phyloP scores from a whole-genome alignment of 2,113 vertebrate genomes.

The Manacus vitellinus region DNA sequence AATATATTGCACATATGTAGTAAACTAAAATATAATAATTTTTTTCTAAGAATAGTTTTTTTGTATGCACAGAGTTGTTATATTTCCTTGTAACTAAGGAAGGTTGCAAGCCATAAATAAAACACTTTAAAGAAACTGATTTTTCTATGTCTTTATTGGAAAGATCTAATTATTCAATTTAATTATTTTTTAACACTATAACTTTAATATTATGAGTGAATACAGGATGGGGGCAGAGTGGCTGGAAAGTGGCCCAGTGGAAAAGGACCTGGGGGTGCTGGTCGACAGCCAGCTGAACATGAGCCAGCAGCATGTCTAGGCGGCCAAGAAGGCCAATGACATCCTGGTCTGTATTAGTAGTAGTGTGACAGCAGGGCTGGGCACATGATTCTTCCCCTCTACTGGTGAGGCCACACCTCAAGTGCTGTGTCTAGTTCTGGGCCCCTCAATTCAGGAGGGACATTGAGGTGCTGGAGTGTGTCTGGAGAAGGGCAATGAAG shows the following conservation, averaged over 20 bases:
- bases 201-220: not conserved
- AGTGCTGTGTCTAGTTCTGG: no score
- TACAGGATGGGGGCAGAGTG: not conserved
- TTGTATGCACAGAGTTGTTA: not conserved
- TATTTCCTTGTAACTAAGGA: not conserved
- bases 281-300: not conserved
- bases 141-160: not conserved
- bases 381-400: not conserved
- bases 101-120: not conserved
- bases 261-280: not conserved
- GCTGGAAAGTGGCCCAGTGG: not conserved
- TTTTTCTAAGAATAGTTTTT: not conserved
- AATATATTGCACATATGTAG: not conserved
- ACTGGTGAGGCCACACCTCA: not conserved
- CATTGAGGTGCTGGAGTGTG: not conserved
- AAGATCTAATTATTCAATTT: not conserved
- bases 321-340: not conserved
- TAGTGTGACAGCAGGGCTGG: rapidly evolving
- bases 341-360: not conserved
- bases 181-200: not conserved
- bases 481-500: not conserved
- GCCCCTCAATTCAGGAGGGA: not conserved
- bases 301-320: not conserved
- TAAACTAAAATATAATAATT: not conserved
- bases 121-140: not conserved